Evolutionary conservation across 2,797 vertebrate species (phyloP).

Genomic region (Naso thynnoides): DNA sequence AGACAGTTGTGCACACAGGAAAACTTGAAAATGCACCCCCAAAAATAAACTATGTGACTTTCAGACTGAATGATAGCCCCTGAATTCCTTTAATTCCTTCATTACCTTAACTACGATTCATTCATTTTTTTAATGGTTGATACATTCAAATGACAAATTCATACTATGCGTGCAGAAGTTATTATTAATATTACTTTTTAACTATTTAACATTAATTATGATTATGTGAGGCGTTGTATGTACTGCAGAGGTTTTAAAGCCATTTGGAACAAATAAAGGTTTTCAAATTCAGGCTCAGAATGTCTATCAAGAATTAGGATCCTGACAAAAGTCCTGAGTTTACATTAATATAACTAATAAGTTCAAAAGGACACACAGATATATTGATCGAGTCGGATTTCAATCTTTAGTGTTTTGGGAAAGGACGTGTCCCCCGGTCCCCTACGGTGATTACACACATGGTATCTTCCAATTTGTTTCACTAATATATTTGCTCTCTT

Average conservation of each 20-base stretch:
- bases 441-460: no score
- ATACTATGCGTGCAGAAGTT: background rate
- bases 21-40: background rate
- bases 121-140: conserved; percentile 9
- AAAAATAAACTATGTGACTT: conserved; percentile 13
- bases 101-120: conserved; percentile 16
- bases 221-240: no score
- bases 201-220: background rate
- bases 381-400: no score
- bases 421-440: no score
- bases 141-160: background rate
- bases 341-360: no score
- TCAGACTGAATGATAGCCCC: conserved; percentile 12
- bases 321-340: no score
- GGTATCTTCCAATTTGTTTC: no score
- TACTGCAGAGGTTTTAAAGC: background rate
- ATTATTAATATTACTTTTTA: background rate
- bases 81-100: conserved; percentile 9
- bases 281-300: no score
- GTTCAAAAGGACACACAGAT: no score
- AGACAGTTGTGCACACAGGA: background rate
- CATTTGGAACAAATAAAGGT: background rate
- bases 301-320: no score
- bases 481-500: no score
- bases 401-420: no score